These are phyloP conservation scores for Luffia ferchaultella DNA, from an alignment of 2,888 invertebrate species.

Conservation along the genomic window DNA sequence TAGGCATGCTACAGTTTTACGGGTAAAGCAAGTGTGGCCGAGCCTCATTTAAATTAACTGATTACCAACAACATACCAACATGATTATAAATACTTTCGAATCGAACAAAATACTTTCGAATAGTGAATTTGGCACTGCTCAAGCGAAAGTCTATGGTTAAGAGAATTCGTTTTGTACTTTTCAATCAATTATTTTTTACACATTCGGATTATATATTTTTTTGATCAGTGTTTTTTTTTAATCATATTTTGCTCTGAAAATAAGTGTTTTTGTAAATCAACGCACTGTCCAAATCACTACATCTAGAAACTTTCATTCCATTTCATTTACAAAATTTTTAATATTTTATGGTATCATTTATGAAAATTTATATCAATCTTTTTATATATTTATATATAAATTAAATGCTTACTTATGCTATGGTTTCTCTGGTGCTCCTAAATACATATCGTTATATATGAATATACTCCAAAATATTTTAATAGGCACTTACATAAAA, in stretches of 20 bases:
- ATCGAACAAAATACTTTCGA: neutral
- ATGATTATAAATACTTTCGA: neutral
- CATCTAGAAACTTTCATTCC: too few species aligned
- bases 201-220: too few species aligned
- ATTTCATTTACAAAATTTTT: neutral
- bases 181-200: too few species aligned
- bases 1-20: neutral
- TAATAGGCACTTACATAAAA: neutral
- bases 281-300: too few species aligned
- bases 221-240: too few species aligned
- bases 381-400: neutral
- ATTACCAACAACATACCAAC: neutral
- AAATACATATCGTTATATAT: neutral
- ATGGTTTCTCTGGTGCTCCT: neutral
- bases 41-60: neutral
- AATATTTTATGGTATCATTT: neutral
- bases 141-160: too few species aligned
- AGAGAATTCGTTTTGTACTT: too few species aligned
- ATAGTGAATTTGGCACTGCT: too few species aligned
- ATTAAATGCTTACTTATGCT: neutral
- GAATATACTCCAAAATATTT: neutral
- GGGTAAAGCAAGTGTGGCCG: neutral
- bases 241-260: too few species aligned
- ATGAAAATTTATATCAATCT: neutral
- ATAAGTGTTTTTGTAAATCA: too few species aligned